Evolutionary conservation across 2,888 invertebrate genomes (phyloP).

Genomic region (Zonitis immaculata): DNA sequence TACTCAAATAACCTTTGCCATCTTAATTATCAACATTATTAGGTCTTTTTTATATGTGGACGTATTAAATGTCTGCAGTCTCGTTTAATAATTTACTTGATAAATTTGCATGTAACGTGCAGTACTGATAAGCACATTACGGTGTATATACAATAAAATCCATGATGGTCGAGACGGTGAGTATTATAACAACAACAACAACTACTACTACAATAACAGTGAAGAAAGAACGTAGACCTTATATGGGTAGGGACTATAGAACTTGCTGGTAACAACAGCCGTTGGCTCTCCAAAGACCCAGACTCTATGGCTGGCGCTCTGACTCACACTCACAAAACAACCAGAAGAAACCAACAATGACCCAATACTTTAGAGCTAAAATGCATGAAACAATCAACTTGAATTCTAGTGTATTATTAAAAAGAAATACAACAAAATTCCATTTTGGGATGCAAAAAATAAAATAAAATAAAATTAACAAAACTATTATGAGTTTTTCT

Average conservation of each 20-base stretch:
- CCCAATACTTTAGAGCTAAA: too few species aligned
- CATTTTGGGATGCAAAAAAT: too few species aligned
- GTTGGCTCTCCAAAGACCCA: conserved; percentile 23
- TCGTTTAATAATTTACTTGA: conserved; percentile 20
- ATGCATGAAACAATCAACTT: too few species aligned
- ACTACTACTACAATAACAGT: too few species aligned
- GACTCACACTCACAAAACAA: conserved; percentile 13
- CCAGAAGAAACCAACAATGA: neutral
- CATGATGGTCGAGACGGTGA: neutral
- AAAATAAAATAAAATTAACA: too few species aligned
- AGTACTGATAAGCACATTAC: conserved; percentile 19
- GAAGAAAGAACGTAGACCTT: conserved; percentile 12
- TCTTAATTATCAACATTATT: neutral
- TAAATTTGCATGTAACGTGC: conserved; percentile 20
- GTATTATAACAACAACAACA: conserved; percentile 13
- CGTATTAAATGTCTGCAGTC: neutral
- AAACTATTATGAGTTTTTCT: too few species aligned
- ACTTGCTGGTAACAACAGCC: conserved; percentile 17
- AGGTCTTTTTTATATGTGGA: neutral
- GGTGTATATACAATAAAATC: conserved; percentile 7
- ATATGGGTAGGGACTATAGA: conserved; percentile 21
- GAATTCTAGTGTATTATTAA: too few species aligned
- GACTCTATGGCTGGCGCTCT: conserved; percentile 25
- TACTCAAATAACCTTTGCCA: neutral
- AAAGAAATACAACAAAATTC: too few species aligned